Conservation (phyloP, 1,140 invertebrate genomes). For the Phocides pigmalion region DNA sequence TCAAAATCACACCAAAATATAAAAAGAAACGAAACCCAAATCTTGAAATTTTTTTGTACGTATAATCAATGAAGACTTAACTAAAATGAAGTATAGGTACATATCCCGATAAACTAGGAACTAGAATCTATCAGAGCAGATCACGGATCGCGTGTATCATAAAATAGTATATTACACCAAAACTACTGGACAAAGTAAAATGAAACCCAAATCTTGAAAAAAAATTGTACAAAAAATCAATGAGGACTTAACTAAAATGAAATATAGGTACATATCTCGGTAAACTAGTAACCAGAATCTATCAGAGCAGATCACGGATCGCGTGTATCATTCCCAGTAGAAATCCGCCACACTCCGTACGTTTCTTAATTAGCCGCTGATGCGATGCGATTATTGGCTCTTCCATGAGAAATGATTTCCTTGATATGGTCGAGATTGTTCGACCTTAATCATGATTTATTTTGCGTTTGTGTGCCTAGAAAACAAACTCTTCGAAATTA, state of each 20-base stretch:
- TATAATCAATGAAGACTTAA: not conserved
- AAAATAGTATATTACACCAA: too few relatives aligned
- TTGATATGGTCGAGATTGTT: not conserved
- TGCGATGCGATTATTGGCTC: conserved; percentile 7
- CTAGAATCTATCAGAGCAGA: not conserved
- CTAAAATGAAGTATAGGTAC: not conserved
- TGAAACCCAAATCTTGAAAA: too few relatives aligned
- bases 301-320: conserved; percentile 1
- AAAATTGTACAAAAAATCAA: too few relatives aligned
- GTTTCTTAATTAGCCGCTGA: conserved; percentile 4
- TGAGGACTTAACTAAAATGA: not conserved
- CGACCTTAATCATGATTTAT: not conserved
- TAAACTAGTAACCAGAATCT: not conserved
- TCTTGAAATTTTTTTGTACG: too few relatives aligned
- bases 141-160: conserved; percentile 2
- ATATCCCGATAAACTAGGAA: not conserved
- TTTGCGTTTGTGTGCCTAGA: too few relatives aligned
- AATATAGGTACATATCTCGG: not conserved
- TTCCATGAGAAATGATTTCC: not conserved
- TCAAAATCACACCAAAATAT: too few relatives aligned
- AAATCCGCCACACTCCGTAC: not conserved
- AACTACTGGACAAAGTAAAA: too few relatives aligned
- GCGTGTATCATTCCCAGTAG: conserved; percentile 4
- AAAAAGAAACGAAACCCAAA: too few relatives aligned
- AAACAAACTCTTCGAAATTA: too few relatives aligned